A percentile compares a stretch with the other conserved stretches of the same genome.
Evolutionary conservation across 2,797 vertebrate species (phyloP).

Genomic region (Malurus leucopterus): DNA sequence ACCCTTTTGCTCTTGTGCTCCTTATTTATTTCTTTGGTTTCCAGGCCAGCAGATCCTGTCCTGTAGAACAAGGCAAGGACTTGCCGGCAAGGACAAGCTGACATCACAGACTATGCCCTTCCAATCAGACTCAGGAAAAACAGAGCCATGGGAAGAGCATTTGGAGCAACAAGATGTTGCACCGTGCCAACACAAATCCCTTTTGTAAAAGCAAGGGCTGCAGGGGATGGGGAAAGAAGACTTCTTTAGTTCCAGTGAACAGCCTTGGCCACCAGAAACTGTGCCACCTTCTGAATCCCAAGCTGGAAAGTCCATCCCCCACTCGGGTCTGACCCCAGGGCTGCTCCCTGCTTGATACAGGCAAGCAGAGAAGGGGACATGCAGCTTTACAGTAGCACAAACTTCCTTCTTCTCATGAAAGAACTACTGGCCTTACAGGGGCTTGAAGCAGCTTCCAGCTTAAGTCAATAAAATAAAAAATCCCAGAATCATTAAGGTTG

Average conservation of each 20-base stretch:
- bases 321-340: background rate
- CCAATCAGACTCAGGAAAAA: background rate
- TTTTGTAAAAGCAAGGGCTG: background rate
- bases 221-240: background rate
- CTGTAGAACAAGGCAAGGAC: background rate
- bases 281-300: background rate
- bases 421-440: background rate
- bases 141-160: background rate
- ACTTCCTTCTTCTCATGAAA: background rate
- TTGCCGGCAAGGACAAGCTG: background rate
- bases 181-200: background rate
- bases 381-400: background rate
- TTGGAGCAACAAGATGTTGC: background rate
- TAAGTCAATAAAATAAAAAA: background rate
- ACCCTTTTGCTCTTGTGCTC: background rate
- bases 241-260: background rate
- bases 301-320: background rate
- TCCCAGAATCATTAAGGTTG: background rate
- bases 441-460: background rate
- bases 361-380: background rate
- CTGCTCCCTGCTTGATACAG: background rate
- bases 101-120: background rate
- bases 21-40: background rate
- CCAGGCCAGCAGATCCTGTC: background rate
- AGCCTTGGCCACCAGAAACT: accelerated